Evolutionary conservation across 2,113 vertebrate species (phyloP), one percentile per base, ranked within the genome.

Genomic region (Poeciliopsis turrubarensis): DNA sequence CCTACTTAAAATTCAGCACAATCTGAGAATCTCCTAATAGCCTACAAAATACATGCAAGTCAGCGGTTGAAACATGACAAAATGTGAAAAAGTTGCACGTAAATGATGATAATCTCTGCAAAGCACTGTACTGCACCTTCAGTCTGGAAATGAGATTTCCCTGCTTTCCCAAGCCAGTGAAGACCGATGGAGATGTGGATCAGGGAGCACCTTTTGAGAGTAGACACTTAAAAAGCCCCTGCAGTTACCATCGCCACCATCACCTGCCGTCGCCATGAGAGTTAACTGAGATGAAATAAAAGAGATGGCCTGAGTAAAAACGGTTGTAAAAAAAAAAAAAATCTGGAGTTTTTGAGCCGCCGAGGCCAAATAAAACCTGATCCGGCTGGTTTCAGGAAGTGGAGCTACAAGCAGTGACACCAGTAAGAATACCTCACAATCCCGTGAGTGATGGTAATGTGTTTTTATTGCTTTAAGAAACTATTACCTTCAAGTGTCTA

Each of bases 391-490:
- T 84, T 87, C 73, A 79, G 75, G 70, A 32, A 76, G 83, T 83
- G 78, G 89, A 87, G 89, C 89, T 91, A 90, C 91, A 89, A 81
- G 87, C 81, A 68, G 87, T 75, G 79, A 89, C 84, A 91, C 80
- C 80, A 87, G 90, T 81, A 86, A 86, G 29, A 83, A 87, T 82
- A 86, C 82, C 83, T 78, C 82, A 85, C 72, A 73, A 88, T 82
- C 83, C 82, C 65, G 81, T 82, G 65, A 88, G 81, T 89, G 82
- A 81, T 88, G 91, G 86, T 90, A 77, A 92, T 92, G 91, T 79
- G 72, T 90, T 94, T 90, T 94, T 95, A 95, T 95, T 95, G 94
- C 94, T 95, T 94, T 91, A 86, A 85, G 89, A 92, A 92, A 91
- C 88, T 92, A 90, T 34, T 79, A 92, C 89, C 89, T 93, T 92